Evolutionary conservation across 2,113 vertebrate genomes (phyloP).

Genomic region (Trinectes maculatus): DNA sequence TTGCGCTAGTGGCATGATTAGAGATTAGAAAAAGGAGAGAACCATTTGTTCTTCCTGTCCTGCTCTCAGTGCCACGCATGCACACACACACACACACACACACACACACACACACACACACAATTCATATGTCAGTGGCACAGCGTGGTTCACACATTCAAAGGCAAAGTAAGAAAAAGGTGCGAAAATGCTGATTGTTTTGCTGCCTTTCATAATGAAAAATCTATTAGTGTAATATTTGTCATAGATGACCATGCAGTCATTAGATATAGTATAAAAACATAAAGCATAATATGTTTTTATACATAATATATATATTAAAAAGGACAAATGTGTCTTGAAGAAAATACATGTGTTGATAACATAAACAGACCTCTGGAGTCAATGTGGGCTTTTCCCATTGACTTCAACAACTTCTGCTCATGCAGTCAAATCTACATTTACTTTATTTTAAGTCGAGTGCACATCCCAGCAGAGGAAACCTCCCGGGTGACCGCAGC

Average conservation of each 20-base stretch:
- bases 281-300: no score
- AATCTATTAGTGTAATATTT: no score
- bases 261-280: no score
- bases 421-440: background rate
- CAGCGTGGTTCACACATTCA: background rate
- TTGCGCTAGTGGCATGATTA: conserved; percentile 30
- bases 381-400: background rate
- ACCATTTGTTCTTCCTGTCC: conserved; percentile 50
- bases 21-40: conserved; percentile 39
- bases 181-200: no score
- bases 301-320: no score
- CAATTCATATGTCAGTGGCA: conserved; percentile 22
- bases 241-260: no score
- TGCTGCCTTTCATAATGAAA: no score
- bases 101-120: no score
- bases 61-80: no score
- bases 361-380: background rate
- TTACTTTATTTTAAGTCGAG: background rate
- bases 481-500: conserved; percentile 1
- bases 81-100: conserved; percentile 1
- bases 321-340: no score
- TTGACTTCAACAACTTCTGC: background rate
- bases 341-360: no score
- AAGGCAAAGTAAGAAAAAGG: no score
- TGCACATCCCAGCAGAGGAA: background rate